Percentiles rank a stretch among this genome's conserved stretches.
Conservation (phyloP, 2,113 vertebrate genomes). For the Atractosteus spatula region DNA sequence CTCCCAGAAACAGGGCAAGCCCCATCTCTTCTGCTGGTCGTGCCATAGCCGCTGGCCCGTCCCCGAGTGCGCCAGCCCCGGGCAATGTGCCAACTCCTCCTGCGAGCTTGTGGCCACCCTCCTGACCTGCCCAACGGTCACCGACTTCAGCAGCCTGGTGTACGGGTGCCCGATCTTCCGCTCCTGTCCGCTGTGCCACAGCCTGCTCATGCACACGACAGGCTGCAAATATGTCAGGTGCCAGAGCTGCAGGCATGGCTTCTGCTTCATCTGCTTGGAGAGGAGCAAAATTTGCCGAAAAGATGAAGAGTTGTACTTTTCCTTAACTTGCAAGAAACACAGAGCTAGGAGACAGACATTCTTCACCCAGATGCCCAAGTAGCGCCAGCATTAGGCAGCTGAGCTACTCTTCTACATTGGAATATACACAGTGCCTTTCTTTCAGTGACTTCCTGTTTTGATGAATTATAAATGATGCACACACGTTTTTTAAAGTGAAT, state of each 20-base stretch:
- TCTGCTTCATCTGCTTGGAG: conserved; percentile 40
- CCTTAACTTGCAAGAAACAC: conserved; percentile 12
- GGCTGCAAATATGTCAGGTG: conserved; percentile 31
- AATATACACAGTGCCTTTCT: too few relatives aligned
- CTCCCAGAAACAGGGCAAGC: too few relatives aligned
- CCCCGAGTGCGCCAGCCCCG: background rate
- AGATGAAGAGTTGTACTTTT: background rate
- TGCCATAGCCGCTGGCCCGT: conserved; percentile 11
- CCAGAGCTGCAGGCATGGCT: background rate
- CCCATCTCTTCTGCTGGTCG: background rate
- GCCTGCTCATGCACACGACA: conserved; percentile 26
- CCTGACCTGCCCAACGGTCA: conserved; percentile 33
- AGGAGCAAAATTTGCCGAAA: background rate
- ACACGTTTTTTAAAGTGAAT: too few relatives aligned
- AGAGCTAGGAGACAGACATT: conserved; percentile 35
- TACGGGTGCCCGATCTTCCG: conserved; percentile 31
- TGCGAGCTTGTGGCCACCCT: conserved; percentile 6
- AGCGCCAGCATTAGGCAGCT: too few relatives aligned
- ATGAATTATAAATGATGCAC: too few relatives aligned
- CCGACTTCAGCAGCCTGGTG: conserved; percentile 16
- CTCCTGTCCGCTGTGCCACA: conserved; percentile 36
- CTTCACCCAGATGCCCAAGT: background rate
- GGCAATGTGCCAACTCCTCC: conserved; percentile 13
- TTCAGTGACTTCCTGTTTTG: too few relatives aligned
- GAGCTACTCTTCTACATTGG: too few relatives aligned